These are phyloP conservation scores for Sminthurides aquaticus DNA, from an alignment of 2,888 invertebrate genomes.

Conservation along the genomic window DNA sequence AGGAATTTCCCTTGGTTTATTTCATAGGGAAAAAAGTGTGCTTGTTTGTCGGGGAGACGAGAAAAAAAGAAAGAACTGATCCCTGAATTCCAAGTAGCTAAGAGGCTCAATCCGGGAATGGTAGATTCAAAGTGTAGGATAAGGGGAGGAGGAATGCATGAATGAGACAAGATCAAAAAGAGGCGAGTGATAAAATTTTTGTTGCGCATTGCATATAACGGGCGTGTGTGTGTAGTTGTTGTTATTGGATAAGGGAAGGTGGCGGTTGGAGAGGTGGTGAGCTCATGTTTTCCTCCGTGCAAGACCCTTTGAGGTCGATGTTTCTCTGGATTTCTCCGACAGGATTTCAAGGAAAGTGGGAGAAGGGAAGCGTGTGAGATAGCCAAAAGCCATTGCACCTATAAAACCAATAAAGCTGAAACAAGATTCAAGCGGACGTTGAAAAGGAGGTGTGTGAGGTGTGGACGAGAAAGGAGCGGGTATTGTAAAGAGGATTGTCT, in stretches of 20 bases:
- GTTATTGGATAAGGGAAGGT: background rate
- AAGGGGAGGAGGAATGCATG: no score
- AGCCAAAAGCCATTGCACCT: conserved; percentile 29
- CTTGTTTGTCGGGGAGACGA: background rate
- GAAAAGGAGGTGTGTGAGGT: conserved; percentile 14
- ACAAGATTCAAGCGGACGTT: conserved; percentile 39
- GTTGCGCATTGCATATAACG: background rate
- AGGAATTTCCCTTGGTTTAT: no score
- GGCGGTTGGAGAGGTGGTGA: background rate
- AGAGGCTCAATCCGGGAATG: no score
- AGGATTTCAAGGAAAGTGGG: no score
- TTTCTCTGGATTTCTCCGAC: no score
- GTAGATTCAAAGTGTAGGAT: no score
- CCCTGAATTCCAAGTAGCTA: background rate
- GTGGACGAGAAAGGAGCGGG: no score
- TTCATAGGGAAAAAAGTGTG: no score
- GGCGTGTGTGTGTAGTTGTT: background rate
- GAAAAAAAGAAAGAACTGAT: background rate
- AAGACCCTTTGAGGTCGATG: background rate
- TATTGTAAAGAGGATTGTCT: no score
- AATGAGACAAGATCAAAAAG: background rate
- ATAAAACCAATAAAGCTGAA: conserved; percentile 41
- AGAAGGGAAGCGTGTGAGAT: conserved; percentile 10
- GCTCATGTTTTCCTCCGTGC: background rate
- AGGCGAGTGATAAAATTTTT: background rate